Base-by-base conservation (phyloP, 2,797 vertebrate genomes). In the Phataginus tricuspis region DNA sequence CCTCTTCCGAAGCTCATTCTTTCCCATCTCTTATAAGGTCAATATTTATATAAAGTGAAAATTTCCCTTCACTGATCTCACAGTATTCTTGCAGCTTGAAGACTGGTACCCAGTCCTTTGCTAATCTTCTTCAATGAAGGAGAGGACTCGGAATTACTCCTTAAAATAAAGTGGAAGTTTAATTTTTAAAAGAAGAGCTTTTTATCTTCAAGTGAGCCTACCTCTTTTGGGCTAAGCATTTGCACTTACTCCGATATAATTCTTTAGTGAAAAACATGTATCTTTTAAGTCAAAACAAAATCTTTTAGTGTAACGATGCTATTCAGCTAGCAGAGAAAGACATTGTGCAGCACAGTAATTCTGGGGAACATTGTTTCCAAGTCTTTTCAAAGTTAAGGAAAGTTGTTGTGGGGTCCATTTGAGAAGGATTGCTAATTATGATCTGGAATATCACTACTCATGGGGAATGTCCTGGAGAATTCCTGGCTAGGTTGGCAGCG, bases 271-370 rank as follows among this genome's bases (percentile, higher is more conserved):
- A 84, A 83, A 57, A 93, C 39, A 94, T 45, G 45, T 45, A 34
- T 63, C 45, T 79, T 75, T 93, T 37, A 91, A 45, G 37, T 53
- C 55, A 92, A 96, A 91, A 91, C 77, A 92, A 95, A 71, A 59
- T 92, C 84, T 68, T 95, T 95, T 86, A 94, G 34, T 51, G 37
- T n/a, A 23, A 49, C 89, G 68, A 79, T 15, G 18, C 31, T 59
- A 61, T 95, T 90, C 23, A 88, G n/a, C n/a, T 92, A 49, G 39
- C 42, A 82, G n/a, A 57, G 34, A 87, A 91, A 83, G 42, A 29
- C 9, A 34, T 78, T 85, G 49, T 69, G 25, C 27, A 55, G 7
- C 25, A 18, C 61, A 53, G 63, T 86, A 94, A 86, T 91, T 87
- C 94, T 94, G 34, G 19, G 18, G 59, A 25, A 53, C 34, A 79